These are phyloP conservation scores for Steatornis caripensis DNA, from an alignment of 2,113 vertebrate species.

Conservation along the genomic window DNA sequence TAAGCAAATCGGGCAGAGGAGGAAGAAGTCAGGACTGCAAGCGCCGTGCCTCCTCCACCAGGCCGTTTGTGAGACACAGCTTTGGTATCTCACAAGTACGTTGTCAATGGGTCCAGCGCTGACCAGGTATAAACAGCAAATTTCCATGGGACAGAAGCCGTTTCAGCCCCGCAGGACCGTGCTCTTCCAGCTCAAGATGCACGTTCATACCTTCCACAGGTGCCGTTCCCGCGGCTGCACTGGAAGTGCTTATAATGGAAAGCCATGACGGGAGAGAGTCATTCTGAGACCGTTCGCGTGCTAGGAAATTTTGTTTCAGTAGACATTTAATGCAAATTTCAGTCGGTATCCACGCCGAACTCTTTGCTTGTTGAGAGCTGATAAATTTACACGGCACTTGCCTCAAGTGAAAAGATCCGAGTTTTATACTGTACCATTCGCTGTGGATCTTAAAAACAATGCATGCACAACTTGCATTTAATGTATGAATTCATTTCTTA, in stretches of 20 bases:
- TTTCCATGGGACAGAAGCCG: neutral
- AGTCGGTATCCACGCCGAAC: neutral
- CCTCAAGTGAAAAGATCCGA: neutral
- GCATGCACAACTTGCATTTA: neutral
- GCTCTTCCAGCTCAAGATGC: neutral
- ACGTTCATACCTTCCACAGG: neutral
- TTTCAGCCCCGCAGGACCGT: neutral
- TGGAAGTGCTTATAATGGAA: neutral
- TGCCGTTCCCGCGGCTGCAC: neutral
- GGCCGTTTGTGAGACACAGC: neutral
- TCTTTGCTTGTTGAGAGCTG: neutral
- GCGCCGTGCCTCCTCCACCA: fast-evolving
- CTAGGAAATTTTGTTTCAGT: neutral
- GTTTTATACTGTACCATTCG: neutral
- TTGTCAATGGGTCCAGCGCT: neutral
- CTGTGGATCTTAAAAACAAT: neutral
- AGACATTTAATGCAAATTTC: neutral
- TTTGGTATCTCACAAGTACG: fast-evolving
- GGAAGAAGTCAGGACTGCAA: neutral
- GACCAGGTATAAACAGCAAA: fast-evolving
- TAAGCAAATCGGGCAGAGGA: neutral
- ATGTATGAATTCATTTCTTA: neutral
- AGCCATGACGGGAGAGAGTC: neutral
- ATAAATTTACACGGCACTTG: neutral
- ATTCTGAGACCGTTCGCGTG: neutral